Base-by-base conservation (phyloP, 2,888 invertebrate species). In the Cephus nigrinus region DNA sequence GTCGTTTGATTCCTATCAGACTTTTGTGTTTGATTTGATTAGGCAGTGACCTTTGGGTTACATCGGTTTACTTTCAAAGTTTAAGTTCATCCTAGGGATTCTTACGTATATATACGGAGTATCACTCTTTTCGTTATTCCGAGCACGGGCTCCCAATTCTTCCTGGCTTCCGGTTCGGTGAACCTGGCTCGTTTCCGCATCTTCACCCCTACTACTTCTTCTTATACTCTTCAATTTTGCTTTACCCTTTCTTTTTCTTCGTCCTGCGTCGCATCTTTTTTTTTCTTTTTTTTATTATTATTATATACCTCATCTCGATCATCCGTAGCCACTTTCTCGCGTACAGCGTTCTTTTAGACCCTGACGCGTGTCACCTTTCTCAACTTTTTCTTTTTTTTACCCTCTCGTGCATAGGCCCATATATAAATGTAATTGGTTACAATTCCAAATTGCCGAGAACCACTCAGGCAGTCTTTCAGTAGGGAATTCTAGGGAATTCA, bases 141-240 rank as follows among this genome's bases (percentile, higher is more conserved):
- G 15, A 74, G 69, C 78, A 78, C 80, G 79, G 55, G 35, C 55
- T 78, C 74, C 75, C 81, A 76, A 82, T 81, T 77, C 76, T 80
- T 82, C 80, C 55, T 79, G 40, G 4, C 40, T 40, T 40, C 40
- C 40, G 40, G 40, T 40, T 40, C 40, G 40, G 15, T 15, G 40
- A 89, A 88, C 86, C 88, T 89, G 88, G 85, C 88, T 90, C 90
- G 90, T 88, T 90, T 91, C 85, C 40, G 90, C 90, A 90, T 91
- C 89, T 91, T 87, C 89, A 91, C 90, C 90, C 91, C 40, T 5
- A 40, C 73, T 71, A 75, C 76, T 77, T 78, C 75, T 75, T 77
- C 68, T 36, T 71, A 23, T 76, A 34, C 55, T 31, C 68, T 15
- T 73, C 68, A 35, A 30, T 34, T 74, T 55, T 68, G 72, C 73